phyloP scores from a whole-genome alignment of 2,888 invertebrate genomes.

The Ceriagrion tenellum region DNA sequence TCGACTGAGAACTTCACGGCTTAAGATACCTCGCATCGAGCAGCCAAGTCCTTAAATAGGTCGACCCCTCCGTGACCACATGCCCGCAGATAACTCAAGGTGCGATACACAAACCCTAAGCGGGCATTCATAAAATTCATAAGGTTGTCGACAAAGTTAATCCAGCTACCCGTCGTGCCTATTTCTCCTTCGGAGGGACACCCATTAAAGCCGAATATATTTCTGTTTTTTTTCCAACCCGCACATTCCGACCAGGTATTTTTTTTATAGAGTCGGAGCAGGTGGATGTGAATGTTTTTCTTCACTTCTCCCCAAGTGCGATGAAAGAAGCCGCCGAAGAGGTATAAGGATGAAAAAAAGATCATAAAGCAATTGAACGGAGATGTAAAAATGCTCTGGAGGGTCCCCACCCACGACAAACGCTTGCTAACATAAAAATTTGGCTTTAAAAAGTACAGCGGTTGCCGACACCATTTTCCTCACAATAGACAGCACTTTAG shows the following conservation, averaged over 20 bases:
- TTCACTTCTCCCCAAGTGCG: background rate
- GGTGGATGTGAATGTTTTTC: background rate
- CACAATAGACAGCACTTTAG: background rate
- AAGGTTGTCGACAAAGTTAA: conserved; percentile 45
- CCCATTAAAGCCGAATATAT: conserved; percentile 58
- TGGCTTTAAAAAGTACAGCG: background rate
- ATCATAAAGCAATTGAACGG: conserved; percentile 24
- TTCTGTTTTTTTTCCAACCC: conserved; percentile 19
- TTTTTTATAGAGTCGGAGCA: conserved; percentile 32
- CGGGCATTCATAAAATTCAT: background rate
- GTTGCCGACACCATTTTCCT: background rate
- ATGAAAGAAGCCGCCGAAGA: background rate
- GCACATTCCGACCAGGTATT: background rate
- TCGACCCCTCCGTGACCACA: conserved; percentile 37
- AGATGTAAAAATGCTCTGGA: background rate
- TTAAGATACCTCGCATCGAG: conserved; percentile 31
- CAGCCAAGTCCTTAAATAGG: conserved; percentile 55
- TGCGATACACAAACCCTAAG: conserved; percentile 17
- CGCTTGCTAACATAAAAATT: too few relatives aligned
- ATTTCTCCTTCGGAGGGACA: conserved; percentile 28
- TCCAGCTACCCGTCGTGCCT: background rate
- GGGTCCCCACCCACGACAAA: too few relatives aligned
- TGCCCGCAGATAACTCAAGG: conserved; percentile 58
- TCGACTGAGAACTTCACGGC: conserved; percentile 28
- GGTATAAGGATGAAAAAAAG: background rate